These are phyloP conservation scores for Xiphophorus hellerii DNA, from an alignment of 2,113 vertebrate species.

Conservation along the genomic window DNA sequence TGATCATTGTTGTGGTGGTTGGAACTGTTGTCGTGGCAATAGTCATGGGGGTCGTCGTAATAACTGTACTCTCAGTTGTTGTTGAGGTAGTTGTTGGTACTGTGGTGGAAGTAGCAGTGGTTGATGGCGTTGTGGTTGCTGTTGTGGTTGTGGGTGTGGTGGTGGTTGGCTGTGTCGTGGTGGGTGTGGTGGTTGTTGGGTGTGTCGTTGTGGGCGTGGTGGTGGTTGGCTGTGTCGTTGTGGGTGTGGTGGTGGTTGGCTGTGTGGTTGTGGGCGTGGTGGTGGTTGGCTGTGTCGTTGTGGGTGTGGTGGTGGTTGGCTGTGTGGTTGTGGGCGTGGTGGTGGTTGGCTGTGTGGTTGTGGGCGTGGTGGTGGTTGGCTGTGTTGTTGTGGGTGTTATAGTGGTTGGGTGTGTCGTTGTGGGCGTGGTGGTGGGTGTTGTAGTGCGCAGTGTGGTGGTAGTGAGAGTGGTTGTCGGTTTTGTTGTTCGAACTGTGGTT, in stretches of 20 bases:
- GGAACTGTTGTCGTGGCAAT: no score
- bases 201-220: background rate
- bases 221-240: background rate
- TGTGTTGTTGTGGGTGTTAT: background rate
- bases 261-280: background rate
- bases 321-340: constrained; percentile 1
- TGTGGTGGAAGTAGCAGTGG: background rate
- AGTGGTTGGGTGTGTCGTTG: background rate
- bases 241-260: background rate
- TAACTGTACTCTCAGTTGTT: background rate
- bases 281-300: background rate
- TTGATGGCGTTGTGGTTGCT: background rate
- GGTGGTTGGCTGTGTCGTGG: background rate
- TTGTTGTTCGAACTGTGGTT: background rate
- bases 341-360: background rate
- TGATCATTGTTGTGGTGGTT: background rate
- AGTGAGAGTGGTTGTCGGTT: constrained; percentile 12
- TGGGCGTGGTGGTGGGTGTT: background rate
- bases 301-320: background rate
- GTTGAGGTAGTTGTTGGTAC: background rate
- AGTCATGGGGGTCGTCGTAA: no score
- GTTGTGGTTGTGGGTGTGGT: background rate
- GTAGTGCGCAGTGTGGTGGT: background rate
- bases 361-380: background rate
- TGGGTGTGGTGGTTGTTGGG: background rate